Evolutionary conservation across 2,888 invertebrate species (phyloP).

Genomic region (Platynereis dumerilii): DNA sequence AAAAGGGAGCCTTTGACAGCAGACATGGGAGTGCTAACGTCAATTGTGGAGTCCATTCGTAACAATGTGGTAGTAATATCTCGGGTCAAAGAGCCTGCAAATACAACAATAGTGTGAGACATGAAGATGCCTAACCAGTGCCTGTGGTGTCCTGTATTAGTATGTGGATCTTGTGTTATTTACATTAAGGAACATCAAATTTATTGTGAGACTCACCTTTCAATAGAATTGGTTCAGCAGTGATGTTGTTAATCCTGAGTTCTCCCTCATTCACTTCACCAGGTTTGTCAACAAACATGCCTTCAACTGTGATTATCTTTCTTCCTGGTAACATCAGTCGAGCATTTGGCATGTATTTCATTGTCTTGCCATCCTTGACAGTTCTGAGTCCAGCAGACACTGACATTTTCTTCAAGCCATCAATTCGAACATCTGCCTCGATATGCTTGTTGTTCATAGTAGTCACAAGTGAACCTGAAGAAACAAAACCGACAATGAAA

Average conservation of each 20-base stretch:
- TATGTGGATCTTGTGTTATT: too few species aligned
- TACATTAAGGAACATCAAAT: slow-evolving; percentile 13
- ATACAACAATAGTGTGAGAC: not conserved
- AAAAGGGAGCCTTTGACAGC: not conserved
- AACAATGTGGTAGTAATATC: not conserved
- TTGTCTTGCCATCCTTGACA: not conserved
- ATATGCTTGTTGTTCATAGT: slow-evolving; percentile 70
- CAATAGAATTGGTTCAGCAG: slow-evolving; percentile 76
- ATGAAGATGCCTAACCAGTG: too few species aligned
- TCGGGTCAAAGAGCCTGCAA: not conserved
- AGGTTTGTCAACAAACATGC: not conserved
- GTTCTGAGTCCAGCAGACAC: not conserved
- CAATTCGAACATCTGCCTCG: slow-evolving; percentile 57
- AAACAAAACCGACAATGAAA: too few species aligned
- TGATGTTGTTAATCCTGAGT: not conserved
- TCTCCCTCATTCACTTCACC: slow-evolving; percentile 1
- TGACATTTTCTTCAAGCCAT: not conserved
- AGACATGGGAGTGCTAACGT: not conserved
- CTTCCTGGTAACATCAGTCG: not conserved
- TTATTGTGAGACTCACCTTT: too few species aligned
- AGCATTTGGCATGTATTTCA: not conserved
- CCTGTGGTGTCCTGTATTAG: too few species aligned
- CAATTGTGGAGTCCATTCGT: not conserved
- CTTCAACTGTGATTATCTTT: not conserved
- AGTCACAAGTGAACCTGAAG: slow-evolving; percentile 55